These are phyloP conservation scores for Ophioninae sp. DNA, from an alignment of 2,888 invertebrate species.

Conservation along the genomic window DNA sequence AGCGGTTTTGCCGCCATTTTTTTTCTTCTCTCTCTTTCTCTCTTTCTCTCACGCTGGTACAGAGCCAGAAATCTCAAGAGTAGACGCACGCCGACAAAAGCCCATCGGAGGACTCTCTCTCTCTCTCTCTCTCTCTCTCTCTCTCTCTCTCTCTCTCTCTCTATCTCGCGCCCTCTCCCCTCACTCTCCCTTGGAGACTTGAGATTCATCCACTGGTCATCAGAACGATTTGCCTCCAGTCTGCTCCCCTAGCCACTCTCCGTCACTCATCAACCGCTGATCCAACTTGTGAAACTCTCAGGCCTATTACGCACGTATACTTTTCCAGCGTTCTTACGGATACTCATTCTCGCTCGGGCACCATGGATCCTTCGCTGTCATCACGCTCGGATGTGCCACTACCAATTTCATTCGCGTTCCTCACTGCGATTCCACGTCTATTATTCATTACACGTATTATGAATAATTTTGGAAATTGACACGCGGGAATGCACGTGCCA, in stretches of 20 bases:
- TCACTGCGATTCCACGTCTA: no score
- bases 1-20: slow-evolving; percentile 80
- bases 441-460: no score
- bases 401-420: no score
- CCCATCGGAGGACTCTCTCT: slow-evolving; percentile 45
- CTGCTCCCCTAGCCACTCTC: slow-evolving; percentile 4
- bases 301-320: not conserved
- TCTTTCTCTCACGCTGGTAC: slow-evolving; percentile 21
- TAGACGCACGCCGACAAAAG: slow-evolving; percentile 59
- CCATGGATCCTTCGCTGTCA: not conserved
- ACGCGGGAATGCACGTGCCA: no score
- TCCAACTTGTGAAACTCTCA: slow-evolving; percentile 35
- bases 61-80: slow-evolving; percentile 44
- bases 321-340: slow-evolving; percentile 22
- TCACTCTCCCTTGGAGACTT: not conserved
- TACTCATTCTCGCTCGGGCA: slow-evolving; percentile 7
- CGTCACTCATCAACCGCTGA: slow-evolving; percentile 26
- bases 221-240: slow-evolving; percentile 39
- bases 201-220: slow-evolving; percentile 51
- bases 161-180: slow-evolving; percentile 27
- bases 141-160: slow-evolving; percentile 25
- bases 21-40: slow-evolving; percentile 55
- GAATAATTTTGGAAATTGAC: no score
- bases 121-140: slow-evolving; percentile 8
- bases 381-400: not conserved